Percentiles rank a stretch among this genome's conserved stretches.
Conservation (phyloP, 2,113 vertebrate species). For the Macquaria ambigua region DNA sequence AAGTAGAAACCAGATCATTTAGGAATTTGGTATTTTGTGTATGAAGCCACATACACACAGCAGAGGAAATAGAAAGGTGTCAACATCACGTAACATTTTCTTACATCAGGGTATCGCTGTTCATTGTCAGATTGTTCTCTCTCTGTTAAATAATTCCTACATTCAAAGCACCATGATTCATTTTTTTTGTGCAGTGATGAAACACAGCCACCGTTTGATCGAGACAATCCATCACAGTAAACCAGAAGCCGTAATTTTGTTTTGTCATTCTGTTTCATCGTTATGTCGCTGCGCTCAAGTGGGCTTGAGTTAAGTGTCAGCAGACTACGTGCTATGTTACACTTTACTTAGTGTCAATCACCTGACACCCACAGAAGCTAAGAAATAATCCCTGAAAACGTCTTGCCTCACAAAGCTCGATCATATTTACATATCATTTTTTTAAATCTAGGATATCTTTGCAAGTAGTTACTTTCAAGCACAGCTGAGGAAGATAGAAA, state of each 20-base stretch:
- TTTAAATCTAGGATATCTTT: not conserved
- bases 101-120: conserved; percentile 3
- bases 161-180: not conserved
- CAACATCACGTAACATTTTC: not conserved
- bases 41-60: conserved; percentile 8
- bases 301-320: conserved; percentile 1
- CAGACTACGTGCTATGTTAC: not conserved
- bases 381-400: not conserved
- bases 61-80: not conserved
- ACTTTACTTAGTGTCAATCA: conserved; percentile 11
- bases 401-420: not conserved
- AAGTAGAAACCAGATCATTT: conserved; percentile 31
- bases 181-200: conserved; percentile 15
- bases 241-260: conserved; percentile 16
- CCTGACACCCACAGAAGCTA: not conserved
- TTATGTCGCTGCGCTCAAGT: not conserved
- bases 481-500: not conserved
- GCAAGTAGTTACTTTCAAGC: not conserved
- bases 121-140: not conserved
- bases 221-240: conserved; percentile 15
- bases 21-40: conserved; percentile 28
- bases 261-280: conserved; percentile 20
- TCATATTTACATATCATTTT: not conserved
- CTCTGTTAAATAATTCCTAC: not conserved
- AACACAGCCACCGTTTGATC: not conserved